phyloP scores from a whole-genome alignment of 2,888 invertebrate species.

The Taphrorychus bicolor region DNA sequence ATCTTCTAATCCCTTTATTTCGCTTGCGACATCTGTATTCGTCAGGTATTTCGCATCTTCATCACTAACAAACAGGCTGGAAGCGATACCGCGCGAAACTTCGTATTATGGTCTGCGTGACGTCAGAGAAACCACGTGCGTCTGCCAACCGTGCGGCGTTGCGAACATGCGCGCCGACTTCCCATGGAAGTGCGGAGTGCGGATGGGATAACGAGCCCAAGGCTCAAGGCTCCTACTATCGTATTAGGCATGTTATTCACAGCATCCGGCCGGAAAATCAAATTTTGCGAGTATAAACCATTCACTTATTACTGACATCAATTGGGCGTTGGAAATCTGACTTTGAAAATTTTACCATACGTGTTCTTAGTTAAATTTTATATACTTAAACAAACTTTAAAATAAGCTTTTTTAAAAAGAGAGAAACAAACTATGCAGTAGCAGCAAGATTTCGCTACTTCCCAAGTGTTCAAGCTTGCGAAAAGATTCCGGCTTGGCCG shows the following conservation, averaged over 20 bases:
- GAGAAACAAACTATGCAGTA: no score
- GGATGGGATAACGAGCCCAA: slow-evolving; percentile 24
- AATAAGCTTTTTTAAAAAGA: no score
- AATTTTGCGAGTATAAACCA: background rate
- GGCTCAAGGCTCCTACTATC: slow-evolving; percentile 11
- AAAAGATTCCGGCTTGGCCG: background rate
- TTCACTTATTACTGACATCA: background rate
- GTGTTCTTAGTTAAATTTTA: no score
- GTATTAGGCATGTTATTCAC: slow-evolving; percentile 3
- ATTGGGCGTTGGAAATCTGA: background rate
- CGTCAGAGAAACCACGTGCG: slow-evolving; percentile 31
- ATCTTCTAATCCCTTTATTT: no score
- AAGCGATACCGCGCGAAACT: background rate
- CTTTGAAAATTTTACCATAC: background rate
- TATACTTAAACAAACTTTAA: no score
- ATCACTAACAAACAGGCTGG: no score
- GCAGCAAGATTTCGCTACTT: no score
- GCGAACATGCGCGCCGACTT: slow-evolving; percentile 40
- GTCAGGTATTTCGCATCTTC: no score
- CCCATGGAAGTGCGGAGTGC: slow-evolving; percentile 16
- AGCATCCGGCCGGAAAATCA: slow-evolving; percentile 14
- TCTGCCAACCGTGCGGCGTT: slow-evolving; percentile 35
- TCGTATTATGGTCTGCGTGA: slow-evolving; percentile 21
- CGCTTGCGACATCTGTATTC: no score
- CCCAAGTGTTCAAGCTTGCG: background rate